Percentiles rank a stretch among this genome's conserved stretches.
phyloP scores from a whole-genome alignment of 1,140 invertebrate species.

The Drosophila sp. region DNA sequence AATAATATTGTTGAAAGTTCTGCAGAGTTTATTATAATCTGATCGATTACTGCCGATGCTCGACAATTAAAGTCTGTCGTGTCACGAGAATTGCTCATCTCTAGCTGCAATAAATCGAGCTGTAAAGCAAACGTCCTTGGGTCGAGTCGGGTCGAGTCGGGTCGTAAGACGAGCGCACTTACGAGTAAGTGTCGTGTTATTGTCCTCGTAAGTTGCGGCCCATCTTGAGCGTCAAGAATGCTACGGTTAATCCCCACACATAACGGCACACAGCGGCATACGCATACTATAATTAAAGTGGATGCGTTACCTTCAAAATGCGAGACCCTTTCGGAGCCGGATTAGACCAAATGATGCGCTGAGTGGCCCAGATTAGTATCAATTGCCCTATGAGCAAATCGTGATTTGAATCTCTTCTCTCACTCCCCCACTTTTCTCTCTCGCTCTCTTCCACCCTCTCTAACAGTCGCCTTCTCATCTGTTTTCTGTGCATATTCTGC shows the following conservation, averaged over 20 bases:
- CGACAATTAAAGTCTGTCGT: not conserved
- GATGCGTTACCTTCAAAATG: constrained; percentile 16
- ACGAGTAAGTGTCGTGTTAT: constrained; percentile 44
- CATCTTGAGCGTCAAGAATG: constrained; percentile 3
- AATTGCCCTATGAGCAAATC: constrained; percentile 30
- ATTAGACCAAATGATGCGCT: constrained; percentile 33
- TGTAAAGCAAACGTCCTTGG: constrained; percentile 17
- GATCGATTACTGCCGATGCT: no score
- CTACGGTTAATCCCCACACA: constrained; percentile 24
- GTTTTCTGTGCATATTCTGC: not conserved
- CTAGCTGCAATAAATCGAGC: constrained; percentile 14
- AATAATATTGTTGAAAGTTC: no score
- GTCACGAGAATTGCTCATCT: constrained; percentile 2
- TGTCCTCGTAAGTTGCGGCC: not conserved
- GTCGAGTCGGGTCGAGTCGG: not conserved
- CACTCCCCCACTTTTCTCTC: not conserved
- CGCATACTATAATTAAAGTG: constrained; percentile 30
- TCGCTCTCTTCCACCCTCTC: not conserved
- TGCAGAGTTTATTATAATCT: no score
- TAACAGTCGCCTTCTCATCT: not conserved
- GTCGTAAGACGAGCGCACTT: constrained; percentile 20
- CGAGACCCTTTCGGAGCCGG: constrained; percentile 5
- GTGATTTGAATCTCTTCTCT: not conserved
- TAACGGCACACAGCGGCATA: constrained; percentile 11
- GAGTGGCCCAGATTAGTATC: constrained; percentile 32